Evolutionary conservation across 2,888 invertebrate species (phyloP).

Genomic region (Kryphioiulus occultus): DNA sequence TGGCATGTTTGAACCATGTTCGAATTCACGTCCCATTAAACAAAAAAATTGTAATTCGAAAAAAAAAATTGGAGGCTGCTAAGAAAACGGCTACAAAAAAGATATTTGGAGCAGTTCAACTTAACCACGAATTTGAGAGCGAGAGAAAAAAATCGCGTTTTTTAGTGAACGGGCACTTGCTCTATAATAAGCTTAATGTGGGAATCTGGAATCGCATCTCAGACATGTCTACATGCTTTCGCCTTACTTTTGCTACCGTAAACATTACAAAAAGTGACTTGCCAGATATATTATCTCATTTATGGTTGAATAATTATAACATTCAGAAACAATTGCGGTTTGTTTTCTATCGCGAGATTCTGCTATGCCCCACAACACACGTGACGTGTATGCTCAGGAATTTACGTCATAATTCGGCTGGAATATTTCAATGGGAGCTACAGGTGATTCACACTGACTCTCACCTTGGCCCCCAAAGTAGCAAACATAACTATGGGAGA

Average conservation of each 20-base stretch:
- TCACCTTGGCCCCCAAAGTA: background rate
- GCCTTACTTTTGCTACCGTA: background rate
- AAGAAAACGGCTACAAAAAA: no score
- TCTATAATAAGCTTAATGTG: background rate
- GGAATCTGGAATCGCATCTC: background rate
- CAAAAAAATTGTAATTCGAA: no score
- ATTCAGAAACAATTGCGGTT: background rate
- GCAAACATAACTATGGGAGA: conserved; percentile 13
- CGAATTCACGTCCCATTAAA: no score
- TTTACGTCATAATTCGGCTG: background rate
- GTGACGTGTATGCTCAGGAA: background rate
- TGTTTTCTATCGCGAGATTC: background rate
- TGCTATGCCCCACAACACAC: no score
- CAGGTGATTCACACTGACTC: conserved; percentile 17
- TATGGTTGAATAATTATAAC: background rate
- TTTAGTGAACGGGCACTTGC: background rate
- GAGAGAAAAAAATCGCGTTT: background rate
- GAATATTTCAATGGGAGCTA: background rate
- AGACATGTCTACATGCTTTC: background rate
- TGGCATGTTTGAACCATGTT: no score
- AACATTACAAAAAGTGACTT: background rate
- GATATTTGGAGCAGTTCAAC: background rate
- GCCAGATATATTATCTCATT: background rate
- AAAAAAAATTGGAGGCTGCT: no score
- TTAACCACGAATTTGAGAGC: background rate